Conservation (phyloP, 2,888 invertebrate genomes). For the Caenorhabditis imperialis region DNA sequence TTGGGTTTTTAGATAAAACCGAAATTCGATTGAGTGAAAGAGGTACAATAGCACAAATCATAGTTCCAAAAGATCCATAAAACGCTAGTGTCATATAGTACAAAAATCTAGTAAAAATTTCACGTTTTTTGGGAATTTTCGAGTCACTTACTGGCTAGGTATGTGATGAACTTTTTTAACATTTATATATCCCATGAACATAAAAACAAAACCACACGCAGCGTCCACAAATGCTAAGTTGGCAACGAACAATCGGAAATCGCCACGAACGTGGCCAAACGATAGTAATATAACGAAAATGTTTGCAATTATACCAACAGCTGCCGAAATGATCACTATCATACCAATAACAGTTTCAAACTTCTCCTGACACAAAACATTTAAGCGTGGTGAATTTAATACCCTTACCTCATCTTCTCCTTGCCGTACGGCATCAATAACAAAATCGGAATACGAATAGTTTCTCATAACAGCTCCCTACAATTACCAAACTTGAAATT, state of each 20-base stretch:
- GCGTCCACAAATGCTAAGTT: constrained; percentile 72
- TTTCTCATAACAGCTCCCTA: too few relatives aligned
- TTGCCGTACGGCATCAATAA: not conserved
- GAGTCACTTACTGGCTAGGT: constrained; percentile 48
- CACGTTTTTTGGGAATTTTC: not conserved
- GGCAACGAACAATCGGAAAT: constrained; percentile 68
- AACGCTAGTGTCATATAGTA: constrained; percentile 69
- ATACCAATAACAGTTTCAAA: constrained; percentile 55
- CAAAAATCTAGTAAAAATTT: constrained; percentile 21
- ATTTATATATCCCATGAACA: constrained; percentile 73
- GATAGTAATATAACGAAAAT: constrained; percentile 52
- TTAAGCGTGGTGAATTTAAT: not conserved
- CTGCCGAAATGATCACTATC: constrained; percentile 45
- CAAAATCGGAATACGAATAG: too few relatives aligned
- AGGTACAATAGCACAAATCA: constrained; percentile 72
- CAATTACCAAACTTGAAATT: too few relatives aligned
- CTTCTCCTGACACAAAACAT: constrained; percentile 41
- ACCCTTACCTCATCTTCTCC: constrained; percentile 11
- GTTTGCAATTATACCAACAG: constrained; percentile 55
- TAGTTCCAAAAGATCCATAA: constrained; percentile 73
- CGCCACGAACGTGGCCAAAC: constrained; percentile 56
- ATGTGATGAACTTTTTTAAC: constrained; percentile 58
- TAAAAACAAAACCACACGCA: constrained; percentile 66
- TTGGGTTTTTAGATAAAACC: constrained; percentile 65
- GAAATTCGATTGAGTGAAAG: constrained; percentile 68